Evolutionary conservation across 1,140 invertebrate genomes (phyloP), one percentile per base, ranked within the genome.

Genomic region (Vollenhovia emeryi): DNA sequence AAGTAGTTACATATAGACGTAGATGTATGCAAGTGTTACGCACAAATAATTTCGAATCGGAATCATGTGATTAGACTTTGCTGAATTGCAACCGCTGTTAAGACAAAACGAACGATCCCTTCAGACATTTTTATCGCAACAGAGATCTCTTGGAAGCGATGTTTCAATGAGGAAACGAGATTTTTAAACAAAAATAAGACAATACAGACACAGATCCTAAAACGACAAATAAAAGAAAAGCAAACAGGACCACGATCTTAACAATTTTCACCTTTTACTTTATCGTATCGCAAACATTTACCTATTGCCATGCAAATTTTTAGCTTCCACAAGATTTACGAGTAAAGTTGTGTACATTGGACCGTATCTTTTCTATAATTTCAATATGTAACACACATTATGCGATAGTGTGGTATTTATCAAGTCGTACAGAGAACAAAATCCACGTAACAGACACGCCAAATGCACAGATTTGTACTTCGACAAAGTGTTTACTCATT

Each of bases 31-130:
- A 71, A 69, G 55, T 57, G 60, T 82, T 83, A 60, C 60, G 36
- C 55, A 84, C 60, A 76, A 75, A 87, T 59, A 80, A 80, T 74
- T 87, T 85, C 24, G 3, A 66, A 45, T 73, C 33, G 13, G 3
- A 69, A 73, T 43, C 78, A 71, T 87, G 87, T 82, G 83, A 88
- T 79, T 88, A 89, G 93, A 94, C 93, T 94, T 94, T 93, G 90
- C 89, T 94, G 91, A 94, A 94, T 95, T 95, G 94, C 94, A 95
- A 94, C 92, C 93, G 92, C 93, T 95, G 94, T 95, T 95, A 95
- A 94, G 93, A 86, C 84, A 90, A 95, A 89, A 82, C 21, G 52
- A 85, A 85, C 18, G 33, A 87, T 80, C 69, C 30, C 64, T 68
- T 76, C 24, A 48, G 52, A 62, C 15, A 24, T 86, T 50, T 73